Evolutionary conservation across 64 coral and sea anemone species (phyloP), one percentile per base, ranked within the genome.

Genomic region (Actinia equina): DNA sequence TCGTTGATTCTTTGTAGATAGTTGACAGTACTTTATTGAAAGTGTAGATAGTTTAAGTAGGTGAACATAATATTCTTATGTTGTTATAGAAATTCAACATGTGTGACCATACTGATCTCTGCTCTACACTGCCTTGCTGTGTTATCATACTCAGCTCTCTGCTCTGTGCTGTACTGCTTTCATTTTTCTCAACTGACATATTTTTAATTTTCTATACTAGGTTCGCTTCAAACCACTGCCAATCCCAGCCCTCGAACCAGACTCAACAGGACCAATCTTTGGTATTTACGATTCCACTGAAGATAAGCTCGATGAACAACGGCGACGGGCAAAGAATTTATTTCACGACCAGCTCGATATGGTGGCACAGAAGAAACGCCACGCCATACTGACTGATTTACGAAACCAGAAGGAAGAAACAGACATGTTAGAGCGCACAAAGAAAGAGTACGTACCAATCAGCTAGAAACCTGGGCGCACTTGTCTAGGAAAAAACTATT

Each of bases 341-440:
- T 99, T 95, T 53, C 93, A 93, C 26, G 97, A 99, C 6, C 97
- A 99, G 67, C 86, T 99, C 42, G 93, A 95, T 60, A 99, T 99
- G 97, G 97, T 99, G 52, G 88, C 93, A 27, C 93, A 99, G 86
- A 93, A 90, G 58, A 99, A 99, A 84, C 91, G 97, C 71, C 67
- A 92, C 5, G 97, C 97, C 58, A 99, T 99, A 64, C 77, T 99
- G 7, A 92, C 51, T 19, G 97, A 99, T 88, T 42, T 99, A 49
- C 88, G 83, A 10, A 92, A 90, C 51, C 97, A 99, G 43, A 92
- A 95, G 42, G 97, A 99, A 53, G 97, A 99, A 55, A 93, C 88
- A 2, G 93, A 95, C 46, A 95, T 99, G 93, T 86, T 99, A 89
- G 97, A 99, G 22, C 88, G 93, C n/a, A 95, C 93, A 3, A 91